Percentiles rank a stretch among this genome's conserved stretches.
These are phyloP conservation scores for Sarcophaga bullata DNA, from an alignment of 1,140 invertebrate genomes.

Conservation along the genomic window DNA sequence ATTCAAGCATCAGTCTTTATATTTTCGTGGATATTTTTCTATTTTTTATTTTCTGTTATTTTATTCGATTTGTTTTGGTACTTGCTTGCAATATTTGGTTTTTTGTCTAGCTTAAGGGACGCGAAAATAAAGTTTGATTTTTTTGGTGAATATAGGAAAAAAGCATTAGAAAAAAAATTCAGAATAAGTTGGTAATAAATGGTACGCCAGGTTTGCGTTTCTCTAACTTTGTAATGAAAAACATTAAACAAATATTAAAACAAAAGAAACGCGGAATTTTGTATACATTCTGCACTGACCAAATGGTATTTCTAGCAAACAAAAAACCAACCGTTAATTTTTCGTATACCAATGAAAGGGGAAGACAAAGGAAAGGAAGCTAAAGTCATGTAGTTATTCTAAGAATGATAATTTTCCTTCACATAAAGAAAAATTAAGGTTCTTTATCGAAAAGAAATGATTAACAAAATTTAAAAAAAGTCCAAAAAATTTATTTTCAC, in stretches of 20 bases:
- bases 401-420: too few relatives aligned
- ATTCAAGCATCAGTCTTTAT: conserved; percentile 24
- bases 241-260: conserved; percentile 13
- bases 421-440: too few relatives aligned
- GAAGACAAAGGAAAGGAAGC: too few relatives aligned
- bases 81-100: not conserved
- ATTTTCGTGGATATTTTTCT: conserved; percentile 4
- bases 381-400: too few relatives aligned
- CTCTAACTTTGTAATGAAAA: not conserved
- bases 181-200: conserved; percentile 18
- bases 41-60: not conserved
- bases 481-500: too few relatives aligned
- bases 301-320: not conserved
- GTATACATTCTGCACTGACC: not conserved
- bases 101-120: conserved; percentile 18
- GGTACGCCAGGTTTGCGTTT: conserved; percentile 1
- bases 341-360: too few relatives aligned
- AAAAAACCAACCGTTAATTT: too few relatives aligned
- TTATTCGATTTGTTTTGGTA: too few relatives aligned
- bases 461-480: too few relatives aligned
- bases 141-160: not conserved
- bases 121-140: not conserved
- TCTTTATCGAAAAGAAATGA: too few relatives aligned
- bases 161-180: not conserved
- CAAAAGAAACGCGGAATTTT: conserved; percentile 8